Evolutionary conservation across 2,888 invertebrate species (phyloP).

Genomic region (Rhingia rostrata): DNA sequence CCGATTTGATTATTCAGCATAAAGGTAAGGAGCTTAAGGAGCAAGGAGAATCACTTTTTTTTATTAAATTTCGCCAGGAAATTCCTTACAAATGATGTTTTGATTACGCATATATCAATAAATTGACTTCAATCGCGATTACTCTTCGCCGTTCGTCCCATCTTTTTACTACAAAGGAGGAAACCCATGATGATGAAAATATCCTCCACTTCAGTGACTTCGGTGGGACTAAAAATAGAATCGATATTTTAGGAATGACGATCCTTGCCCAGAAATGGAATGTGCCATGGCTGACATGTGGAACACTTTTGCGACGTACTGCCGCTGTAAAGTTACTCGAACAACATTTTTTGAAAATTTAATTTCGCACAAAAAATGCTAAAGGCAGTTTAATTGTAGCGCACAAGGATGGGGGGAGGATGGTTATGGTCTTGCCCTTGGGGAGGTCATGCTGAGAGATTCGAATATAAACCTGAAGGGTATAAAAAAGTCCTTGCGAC

Average conservation of each 20-base stretch:
- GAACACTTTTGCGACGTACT: conserved; percentile 10
- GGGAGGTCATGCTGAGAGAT: conserved; percentile 15
- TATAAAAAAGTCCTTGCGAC: conserved; percentile 5
- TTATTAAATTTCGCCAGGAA: conserved; percentile 26
- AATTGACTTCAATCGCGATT: conserved; percentile 22
- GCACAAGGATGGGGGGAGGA: neutral
- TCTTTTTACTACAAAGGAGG: no score
- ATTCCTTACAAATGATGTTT: neutral
- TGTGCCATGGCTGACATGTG: neutral
- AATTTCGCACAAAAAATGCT: conserved; percentile 28
- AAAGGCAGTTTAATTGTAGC: conserved; percentile 3
- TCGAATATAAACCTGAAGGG: neutral
- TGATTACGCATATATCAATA: conserved; percentile 19
- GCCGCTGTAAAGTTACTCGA: neutral
- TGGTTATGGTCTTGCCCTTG: conserved; percentile 1
- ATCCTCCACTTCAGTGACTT: neutral
- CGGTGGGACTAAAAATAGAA: conserved; percentile 1
- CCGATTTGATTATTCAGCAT: conserved; percentile 10
- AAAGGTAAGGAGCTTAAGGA: neutral
- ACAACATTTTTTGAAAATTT: conserved; percentile 27
- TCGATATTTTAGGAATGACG: neutral
- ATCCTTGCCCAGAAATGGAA: neutral
- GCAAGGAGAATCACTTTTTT: neutral
- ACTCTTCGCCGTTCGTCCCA: no score
- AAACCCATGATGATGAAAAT: neutral